phyloP scores from a whole-genome alignment of 2,797 vertebrate genomes.

The Odontamblyopus rebecca region DNA sequence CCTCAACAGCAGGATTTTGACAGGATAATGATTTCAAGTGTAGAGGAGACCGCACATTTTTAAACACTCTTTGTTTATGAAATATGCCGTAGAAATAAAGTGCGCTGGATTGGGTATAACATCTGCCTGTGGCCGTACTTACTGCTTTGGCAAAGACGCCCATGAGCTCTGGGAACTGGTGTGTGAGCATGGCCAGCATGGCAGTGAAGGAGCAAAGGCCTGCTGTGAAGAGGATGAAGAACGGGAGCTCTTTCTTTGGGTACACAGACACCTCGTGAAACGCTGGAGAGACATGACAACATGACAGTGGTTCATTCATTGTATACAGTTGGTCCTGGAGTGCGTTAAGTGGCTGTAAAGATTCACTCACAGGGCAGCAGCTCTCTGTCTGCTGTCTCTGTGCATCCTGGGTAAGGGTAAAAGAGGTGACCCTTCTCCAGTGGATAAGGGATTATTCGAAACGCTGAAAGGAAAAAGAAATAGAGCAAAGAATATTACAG shows the following conservation, averaged over 20 bases:
- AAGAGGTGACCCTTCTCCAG: slow-evolving; percentile 98
- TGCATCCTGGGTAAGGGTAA: slow-evolving; percentile 98
- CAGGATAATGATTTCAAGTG: background rate
- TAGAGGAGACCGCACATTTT: background rate
- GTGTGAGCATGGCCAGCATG: slow-evolving; percentile 96
- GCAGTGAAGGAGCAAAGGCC: slow-evolving; percentile 98
- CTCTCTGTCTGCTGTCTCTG: slow-evolving; percentile 96
- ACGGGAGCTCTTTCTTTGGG: slow-evolving; percentile 98
- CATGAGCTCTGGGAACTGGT: slow-evolving; percentile 99
- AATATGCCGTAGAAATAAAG: too few relatives aligned
- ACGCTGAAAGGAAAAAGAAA: slow-evolving; percentile 77
- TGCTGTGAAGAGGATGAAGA: slow-evolving; percentile 99
- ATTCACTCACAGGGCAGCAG: slow-evolving; percentile 90
- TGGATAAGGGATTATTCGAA: slow-evolving; percentile 97
- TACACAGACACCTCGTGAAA: slow-evolving; percentile 99
- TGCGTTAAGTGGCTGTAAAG: background rate
- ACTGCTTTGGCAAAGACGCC: slow-evolving; percentile 97
- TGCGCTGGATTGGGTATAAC: too few relatives aligned
- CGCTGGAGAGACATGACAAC: slow-evolving; percentile 68
- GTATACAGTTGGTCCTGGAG: background rate
- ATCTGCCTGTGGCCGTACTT: slow-evolving; percentile 67
- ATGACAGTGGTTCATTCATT: background rate
- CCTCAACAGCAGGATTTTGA: background rate
- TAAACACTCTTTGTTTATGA: too few relatives aligned
- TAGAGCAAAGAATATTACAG: background rate